Conservation (phyloP, 2,888 invertebrate genomes). For the Ectropis crepuscularia region DNA sequence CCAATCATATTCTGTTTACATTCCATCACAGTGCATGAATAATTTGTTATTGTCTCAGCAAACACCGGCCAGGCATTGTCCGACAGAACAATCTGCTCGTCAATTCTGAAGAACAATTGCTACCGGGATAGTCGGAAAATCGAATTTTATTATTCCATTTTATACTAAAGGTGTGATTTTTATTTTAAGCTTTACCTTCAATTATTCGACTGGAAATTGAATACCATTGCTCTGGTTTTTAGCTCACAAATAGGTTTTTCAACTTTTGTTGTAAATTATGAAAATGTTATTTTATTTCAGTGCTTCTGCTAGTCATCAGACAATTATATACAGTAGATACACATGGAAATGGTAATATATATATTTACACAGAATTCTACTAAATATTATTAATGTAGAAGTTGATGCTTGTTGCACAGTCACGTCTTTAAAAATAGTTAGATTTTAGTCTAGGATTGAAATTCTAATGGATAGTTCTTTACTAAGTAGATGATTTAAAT, state of each 20-base stretch:
- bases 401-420: too few relatives aligned
- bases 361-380: too few relatives aligned
- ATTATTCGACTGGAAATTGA: slow-evolving; percentile 16
- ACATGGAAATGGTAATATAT: too few relatives aligned
- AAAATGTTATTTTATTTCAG: not conserved
- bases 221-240: not conserved
- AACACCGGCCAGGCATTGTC: slow-evolving; percentile 79
- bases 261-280: not conserved
- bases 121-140: slow-evolving; percentile 57
- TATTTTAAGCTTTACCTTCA: slow-evolving; percentile 38
- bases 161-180: slow-evolving; percentile 52
- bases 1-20: slow-evolving; percentile 85
- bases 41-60: slow-evolving; percentile 83
- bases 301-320: not conserved
- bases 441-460: too few relatives aligned
- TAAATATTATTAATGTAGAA: too few relatives aligned
- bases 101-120: slow-evolving; percentile 69
- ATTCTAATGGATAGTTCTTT: too few relatives aligned
- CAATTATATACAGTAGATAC: too few relatives aligned
- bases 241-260: not conserved
- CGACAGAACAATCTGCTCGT: slow-evolving; percentile 74
- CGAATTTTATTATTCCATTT: slow-evolving; percentile 66
- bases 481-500: too few relatives aligned
- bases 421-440: too few relatives aligned
- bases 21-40: slow-evolving; percentile 84